A percentile compares a stretch with the other conserved stretches of the same genome.
Evolutionary conservation across 2,888 invertebrate genomes (phyloP).

Genomic region (Lasioglossum calceatum): DNA sequence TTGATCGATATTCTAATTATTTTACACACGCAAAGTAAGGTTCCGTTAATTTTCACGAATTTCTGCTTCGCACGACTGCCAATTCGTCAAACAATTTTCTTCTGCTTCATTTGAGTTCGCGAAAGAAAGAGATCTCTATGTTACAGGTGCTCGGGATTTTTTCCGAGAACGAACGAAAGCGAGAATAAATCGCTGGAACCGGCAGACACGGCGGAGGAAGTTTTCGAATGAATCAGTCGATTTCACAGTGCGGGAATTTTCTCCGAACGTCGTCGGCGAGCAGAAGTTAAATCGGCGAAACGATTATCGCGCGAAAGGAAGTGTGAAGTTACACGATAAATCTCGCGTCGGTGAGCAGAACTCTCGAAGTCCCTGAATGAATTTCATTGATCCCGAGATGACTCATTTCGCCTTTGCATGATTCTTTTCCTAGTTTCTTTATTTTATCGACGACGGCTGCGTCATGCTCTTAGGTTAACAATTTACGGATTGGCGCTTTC

Average conservation of each 20-base stretch:
- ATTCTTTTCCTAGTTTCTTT: not conserved
- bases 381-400: not conserved
- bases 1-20: too few species aligned
- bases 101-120: too few species aligned
- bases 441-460: not conserved
- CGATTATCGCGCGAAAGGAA: not conserved
- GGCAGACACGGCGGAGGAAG: not conserved
- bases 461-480: conserved; percentile 6
- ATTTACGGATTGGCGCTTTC: conserved; percentile 52
- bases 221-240: not conserved
- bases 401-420: not conserved
- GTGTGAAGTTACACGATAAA: not conserved
- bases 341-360: not conserved
- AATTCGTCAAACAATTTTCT: too few species aligned
- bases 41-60: too few species aligned
- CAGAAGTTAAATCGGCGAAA: not conserved
- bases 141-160: not conserved
- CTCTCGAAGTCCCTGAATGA: not conserved
- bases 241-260: not conserved
- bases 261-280: not conserved
- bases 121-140: too few species aligned
- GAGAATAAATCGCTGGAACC: not conserved
- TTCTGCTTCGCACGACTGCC: too few species aligned
- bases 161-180: not conserved
- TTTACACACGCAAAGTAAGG: too few species aligned